A percentile compares a stretch with the other conserved stretches of the same genome.
Evolutionary conservation across 2,113 vertebrate genomes (phyloP).

Genomic region (Lagenorhynchus albirostris): DNA sequence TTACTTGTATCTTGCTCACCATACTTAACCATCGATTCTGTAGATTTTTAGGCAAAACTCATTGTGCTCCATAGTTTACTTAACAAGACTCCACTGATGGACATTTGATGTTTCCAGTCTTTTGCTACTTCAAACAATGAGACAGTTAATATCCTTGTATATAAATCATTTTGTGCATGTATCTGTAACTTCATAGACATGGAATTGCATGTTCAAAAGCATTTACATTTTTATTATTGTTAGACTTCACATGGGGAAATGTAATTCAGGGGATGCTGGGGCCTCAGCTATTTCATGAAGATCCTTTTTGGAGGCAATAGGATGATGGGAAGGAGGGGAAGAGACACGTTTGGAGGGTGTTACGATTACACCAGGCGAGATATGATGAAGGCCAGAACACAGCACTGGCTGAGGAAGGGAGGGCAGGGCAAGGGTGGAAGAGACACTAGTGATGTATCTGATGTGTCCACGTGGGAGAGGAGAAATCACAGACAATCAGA

Average conservation of each 20-base stretch:
- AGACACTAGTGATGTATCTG: not conserved
- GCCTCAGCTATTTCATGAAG: slow-evolving; percentile 4
- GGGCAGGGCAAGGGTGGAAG: not conserved
- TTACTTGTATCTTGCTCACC: not conserved
- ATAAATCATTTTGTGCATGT: not conserved
- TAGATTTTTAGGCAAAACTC: not conserved
- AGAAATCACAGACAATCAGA: not conserved
- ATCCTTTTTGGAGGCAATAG: not conserved
- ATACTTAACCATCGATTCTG: not conserved
- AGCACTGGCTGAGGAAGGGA: not conserved
- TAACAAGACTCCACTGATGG: not conserved
- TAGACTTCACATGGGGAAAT: not conserved
- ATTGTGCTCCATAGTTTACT: not conserved
- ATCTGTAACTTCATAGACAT: not conserved
- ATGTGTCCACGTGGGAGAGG: not conserved
- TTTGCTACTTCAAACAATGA: not conserved
- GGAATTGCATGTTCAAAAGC: not conserved
- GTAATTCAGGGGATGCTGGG: not conserved
- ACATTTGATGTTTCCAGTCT: not conserved
- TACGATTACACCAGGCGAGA: not conserved
- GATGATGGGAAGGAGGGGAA: not conserved
- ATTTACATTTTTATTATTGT: not conserved
- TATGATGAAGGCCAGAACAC: not conserved
- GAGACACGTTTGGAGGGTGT: not conserved
- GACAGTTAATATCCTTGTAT: not conserved